Evolutionary conservation across 2,888 invertebrate genomes (phyloP).

Genomic region (Meloe dianella): DNA sequence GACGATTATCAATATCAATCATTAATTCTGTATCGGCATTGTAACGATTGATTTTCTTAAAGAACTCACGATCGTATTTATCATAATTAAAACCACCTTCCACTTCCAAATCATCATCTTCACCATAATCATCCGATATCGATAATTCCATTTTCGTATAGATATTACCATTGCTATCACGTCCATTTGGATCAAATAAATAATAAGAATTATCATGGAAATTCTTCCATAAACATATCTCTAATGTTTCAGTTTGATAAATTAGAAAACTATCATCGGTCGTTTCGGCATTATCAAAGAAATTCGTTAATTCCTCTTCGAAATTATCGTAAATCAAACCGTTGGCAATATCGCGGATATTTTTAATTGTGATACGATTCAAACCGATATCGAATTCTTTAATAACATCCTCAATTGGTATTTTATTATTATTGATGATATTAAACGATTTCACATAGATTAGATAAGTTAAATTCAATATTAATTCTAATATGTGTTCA

Average conservation of each 20-base stretch:
- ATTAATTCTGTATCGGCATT: too few relatives aligned
- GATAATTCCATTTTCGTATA: slow-evolving; percentile 48
- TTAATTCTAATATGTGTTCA: not conserved
- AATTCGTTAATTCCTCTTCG: slow-evolving; percentile 29
- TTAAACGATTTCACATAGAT: not conserved
- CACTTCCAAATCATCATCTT: not conserved
- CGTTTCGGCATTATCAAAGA: not conserved
- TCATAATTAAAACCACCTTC: too few relatives aligned
- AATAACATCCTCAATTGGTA: slow-evolving; percentile 49
- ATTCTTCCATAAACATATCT: not conserved
- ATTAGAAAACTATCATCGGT: not conserved
- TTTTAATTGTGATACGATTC: slow-evolving; percentile 47
- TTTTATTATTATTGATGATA: slow-evolving; percentile 24
- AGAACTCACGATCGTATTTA: too few relatives aligned
- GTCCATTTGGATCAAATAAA: slow-evolving; percentile 54
- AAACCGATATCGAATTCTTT: slow-evolving; percentile 53
- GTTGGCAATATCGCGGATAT: slow-evolving; percentile 33
- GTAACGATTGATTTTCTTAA: too few relatives aligned
- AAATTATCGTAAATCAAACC: slow-evolving; percentile 40
- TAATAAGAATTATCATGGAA: slow-evolving; percentile 43
- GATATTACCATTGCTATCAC: slow-evolving; percentile 51
- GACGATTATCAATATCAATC: slow-evolving; percentile 10
- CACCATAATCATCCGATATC: not conserved
- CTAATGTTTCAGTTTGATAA: not conserved
- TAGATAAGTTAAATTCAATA: not conserved